These are phyloP conservation scores for Sinocyclocheilus anshuiensis DNA, from an alignment of 2,113 vertebrate genomes.

Conservation along the genomic window DNA sequence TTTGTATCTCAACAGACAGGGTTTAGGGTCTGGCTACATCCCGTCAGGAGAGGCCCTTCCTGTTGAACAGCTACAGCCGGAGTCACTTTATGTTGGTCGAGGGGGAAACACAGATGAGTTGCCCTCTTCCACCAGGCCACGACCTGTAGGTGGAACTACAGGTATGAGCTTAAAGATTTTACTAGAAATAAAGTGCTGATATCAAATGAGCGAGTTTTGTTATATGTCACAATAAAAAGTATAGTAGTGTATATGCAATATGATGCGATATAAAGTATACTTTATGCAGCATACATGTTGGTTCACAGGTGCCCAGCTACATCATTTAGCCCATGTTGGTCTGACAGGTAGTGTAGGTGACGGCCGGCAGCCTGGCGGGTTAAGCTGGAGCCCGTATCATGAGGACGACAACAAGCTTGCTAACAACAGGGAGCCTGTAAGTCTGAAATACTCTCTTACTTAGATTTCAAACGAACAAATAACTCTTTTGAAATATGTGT, in stretches of 20 bases:
- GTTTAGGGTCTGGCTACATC: conserved; percentile 80
- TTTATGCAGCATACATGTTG: conserved; percentile 19
- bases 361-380: conserved; percentile 77
- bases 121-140: conserved; percentile 85
- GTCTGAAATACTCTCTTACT: conserved; percentile 49
- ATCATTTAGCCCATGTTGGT: conserved; percentile 92
- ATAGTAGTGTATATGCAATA: too few relatives aligned
- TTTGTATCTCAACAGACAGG: conserved; percentile 74
- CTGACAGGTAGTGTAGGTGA: conserved; percentile 87
- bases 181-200: background rate
- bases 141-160: conserved; percentile 91
- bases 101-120: conserved; percentile 84
- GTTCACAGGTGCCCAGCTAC: conserved; percentile 87
- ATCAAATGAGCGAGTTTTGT: too few relatives aligned
- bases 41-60: conserved; percentile 78
- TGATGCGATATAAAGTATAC: background rate
- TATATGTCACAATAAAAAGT: background rate
- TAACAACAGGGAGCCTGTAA: conserved; percentile 84
- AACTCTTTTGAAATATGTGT: too few relatives aligned
- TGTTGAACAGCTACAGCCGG: conserved; percentile 79
- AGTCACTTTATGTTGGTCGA: conserved; percentile 83
- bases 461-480: background rate
- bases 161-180: conserved; percentile 71
- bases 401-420: conserved; percentile 77
- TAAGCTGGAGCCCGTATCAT: conserved; percentile 85